phyloP scores from a whole-genome alignment of 2,888 invertebrate species.

The Caenorhabditis sp. region DNA sequence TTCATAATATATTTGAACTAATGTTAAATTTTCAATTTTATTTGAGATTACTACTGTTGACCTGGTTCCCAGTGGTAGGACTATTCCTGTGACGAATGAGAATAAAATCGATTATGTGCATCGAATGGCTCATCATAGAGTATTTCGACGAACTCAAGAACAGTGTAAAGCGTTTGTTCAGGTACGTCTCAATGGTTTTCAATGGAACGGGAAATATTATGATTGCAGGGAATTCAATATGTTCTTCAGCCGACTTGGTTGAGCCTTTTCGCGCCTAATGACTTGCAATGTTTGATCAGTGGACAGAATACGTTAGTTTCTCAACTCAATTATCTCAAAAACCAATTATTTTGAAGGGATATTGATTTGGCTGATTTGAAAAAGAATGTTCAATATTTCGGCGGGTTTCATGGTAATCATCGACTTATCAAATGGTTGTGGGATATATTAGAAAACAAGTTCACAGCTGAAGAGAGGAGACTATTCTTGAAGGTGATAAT shows the following conservation, averaged over 20 bases:
- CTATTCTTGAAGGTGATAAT: conserved; percentile 83
- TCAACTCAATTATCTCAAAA: background rate
- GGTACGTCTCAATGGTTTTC: too few species aligned
- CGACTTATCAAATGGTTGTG: conserved; percentile 94
- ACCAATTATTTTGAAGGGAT: conserved; percentile 78
- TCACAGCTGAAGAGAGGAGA: conserved; percentile 87
- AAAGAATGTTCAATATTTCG: conserved; percentile 94
- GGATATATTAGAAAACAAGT: conserved; percentile 95
- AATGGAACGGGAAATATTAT: too few species aligned
- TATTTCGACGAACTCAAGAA: conserved; percentile 96
- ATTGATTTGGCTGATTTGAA: conserved; percentile 90
- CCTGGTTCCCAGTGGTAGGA: conserved; percentile 91
- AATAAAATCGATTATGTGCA: conserved; percentile 99
- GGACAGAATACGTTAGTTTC: conserved; percentile 43
- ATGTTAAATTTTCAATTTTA: conserved; percentile 72
- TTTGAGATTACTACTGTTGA: conserved; percentile 86
- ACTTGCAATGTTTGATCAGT: conserved; percentile 93
- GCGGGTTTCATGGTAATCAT: conserved; percentile 95
- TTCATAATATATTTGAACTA: conserved; percentile 6
- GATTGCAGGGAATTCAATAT: conserved; percentile 74
- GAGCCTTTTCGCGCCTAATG: conserved; percentile 90
- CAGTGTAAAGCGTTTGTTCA: conserved; percentile 89
- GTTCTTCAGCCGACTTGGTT: conserved; percentile 87
- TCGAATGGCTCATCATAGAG: conserved; percentile 95
- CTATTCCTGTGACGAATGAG: conserved; percentile 90